Percentiles rank a stretch among this genome's conserved stretches.
phyloP scores from a whole-genome alignment of 2,797 vertebrate genomes.

The Sebastes goodei region DNA sequence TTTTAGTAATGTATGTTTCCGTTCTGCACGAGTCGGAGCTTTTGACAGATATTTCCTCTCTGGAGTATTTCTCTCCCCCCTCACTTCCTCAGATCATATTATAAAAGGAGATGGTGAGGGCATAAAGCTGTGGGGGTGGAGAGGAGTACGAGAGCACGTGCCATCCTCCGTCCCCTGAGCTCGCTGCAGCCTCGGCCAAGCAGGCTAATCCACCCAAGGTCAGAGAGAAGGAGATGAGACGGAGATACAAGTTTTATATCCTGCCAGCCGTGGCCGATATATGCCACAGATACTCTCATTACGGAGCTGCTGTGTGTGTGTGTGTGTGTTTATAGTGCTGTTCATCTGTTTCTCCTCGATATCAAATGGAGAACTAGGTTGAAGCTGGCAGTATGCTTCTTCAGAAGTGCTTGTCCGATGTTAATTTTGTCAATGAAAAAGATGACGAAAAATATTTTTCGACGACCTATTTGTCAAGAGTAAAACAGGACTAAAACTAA shows the following conservation, averaged over 20 bases:
- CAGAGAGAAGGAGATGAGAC: slow-evolving; percentile 33
- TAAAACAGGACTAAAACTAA: neutral
- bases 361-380: neutral
- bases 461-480: neutral
- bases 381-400: neutral
- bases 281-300: slow-evolving; percentile 47
- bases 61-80: neutral
- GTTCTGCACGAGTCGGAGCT: slow-evolving; percentile 15
- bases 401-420: neutral
- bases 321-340: neutral
- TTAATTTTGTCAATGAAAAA: neutral
- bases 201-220: slow-evolving; percentile 57
- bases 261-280: slow-evolving; percentile 36
- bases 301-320: slow-evolving; percentile 1
- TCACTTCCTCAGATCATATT: slow-evolving; percentile 18
- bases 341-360: neutral
- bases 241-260: slow-evolving; percentile 36
- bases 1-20: slow-evolving; percentile 50
- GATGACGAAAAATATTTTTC: neutral
- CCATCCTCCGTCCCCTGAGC: slow-evolving; percentile 44
- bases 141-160: slow-evolving; percentile 29
- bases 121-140: slow-evolving; percentile 31
- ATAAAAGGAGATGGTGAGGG: slow-evolving; percentile 19
- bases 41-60: slow-evolving; percentile 58
- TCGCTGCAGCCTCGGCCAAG: slow-evolving; percentile 23